Percentiles rank a stretch among this genome's conserved stretches.
These are phyloP conservation scores for Nycticryphes semicollaris DNA, from an alignment of 2,113 vertebrate genomes.

Conservation along the genomic window DNA sequence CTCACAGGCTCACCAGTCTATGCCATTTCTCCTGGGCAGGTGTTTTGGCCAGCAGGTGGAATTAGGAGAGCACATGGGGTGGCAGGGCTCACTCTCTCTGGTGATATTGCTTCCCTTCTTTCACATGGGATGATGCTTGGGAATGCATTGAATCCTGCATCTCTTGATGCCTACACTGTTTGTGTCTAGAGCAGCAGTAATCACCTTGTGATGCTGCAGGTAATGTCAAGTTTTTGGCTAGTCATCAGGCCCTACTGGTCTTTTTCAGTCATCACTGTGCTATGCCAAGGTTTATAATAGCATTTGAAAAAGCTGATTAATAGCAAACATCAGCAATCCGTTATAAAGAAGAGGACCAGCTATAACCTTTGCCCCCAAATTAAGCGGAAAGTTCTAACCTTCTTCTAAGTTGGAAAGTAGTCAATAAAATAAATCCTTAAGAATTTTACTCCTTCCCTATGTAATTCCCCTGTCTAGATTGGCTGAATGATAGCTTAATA, in stretches of 20 bases:
- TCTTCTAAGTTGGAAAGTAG: not conserved
- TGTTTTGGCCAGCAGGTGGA: not conserved
- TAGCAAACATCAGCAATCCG: not conserved
- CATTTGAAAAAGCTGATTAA: not conserved
- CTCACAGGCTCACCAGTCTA: not conserved
- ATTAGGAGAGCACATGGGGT: not conserved
- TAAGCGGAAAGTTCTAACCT: not conserved
- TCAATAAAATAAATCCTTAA: not conserved
- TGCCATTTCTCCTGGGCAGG: not conserved
- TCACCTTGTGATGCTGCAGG: not conserved
- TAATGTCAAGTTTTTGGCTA: not conserved
- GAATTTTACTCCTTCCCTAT: not conserved
- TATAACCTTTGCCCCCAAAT: not conserved
- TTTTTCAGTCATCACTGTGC: not conserved
- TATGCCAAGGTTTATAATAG: not conserved
- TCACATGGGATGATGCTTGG: too few species aligned
- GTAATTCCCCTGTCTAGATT: slow-evolving; percentile 5
- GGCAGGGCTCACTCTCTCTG: not conserved
- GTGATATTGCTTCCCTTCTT: not conserved
- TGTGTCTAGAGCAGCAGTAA: not conserved
- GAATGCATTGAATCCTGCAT: not conserved
- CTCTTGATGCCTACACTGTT: not conserved
- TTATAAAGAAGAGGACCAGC: not conserved
- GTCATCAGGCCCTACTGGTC: not conserved
- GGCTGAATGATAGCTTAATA: not conserved